Evolutionary conservation across 64 coral and sea anemone genomes (phyloP).

Genomic region (Dendronephthya gigantea): DNA sequence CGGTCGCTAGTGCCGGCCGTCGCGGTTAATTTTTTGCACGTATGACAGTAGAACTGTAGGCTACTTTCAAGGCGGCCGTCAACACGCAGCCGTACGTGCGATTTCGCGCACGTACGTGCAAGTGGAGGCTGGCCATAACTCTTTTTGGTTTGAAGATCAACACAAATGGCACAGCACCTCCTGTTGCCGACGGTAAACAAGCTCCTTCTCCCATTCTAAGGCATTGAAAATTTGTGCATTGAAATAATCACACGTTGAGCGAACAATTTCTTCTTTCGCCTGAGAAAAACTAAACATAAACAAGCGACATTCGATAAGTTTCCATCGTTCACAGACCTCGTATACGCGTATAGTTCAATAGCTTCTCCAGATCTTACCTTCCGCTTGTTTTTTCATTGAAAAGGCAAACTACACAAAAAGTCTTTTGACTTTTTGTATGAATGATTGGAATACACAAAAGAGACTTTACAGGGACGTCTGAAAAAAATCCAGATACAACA

Average conservation of each 20-base stretch:
- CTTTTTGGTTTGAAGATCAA: no score
- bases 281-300: constrained; percentile 46
- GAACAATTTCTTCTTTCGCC: constrained; percentile 51
- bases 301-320: no score
- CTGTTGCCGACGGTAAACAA: constrained; percentile 85
- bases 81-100: no score
- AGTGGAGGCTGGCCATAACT: no score
- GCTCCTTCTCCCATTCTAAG: constrained; percentile 73
- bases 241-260: constrained; percentile 48
- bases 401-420: constrained; percentile 6
- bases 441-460: not conserved
- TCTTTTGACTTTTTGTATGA: not conserved
- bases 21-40: no score
- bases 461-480: not conserved
- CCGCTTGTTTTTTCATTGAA: not conserved
- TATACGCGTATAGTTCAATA: no score
- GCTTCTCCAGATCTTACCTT: not conserved
- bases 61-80: no score
- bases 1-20: no score
- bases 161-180: no score
- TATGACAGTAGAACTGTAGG: no score
- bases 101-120: no score
- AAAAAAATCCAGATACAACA: not conserved
- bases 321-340: no score
- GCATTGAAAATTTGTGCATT: constrained; percentile 54